phyloP scores from a whole-genome alignment of 2,888 invertebrate species.

The Frankliniella fusca region DNA sequence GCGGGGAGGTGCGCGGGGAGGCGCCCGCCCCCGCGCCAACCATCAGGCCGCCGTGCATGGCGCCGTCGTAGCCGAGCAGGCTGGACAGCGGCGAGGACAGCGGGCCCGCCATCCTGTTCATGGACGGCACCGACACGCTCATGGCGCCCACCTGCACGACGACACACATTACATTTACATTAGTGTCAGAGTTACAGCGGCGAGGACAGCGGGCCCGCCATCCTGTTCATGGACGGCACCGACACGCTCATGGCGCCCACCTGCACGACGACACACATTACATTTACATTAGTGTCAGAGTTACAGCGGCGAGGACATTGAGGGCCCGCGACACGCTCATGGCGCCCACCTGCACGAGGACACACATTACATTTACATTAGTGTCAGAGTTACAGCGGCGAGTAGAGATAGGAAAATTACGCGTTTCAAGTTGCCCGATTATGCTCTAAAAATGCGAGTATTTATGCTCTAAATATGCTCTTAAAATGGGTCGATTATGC shows the following conservation, averaged over 20 bases:
- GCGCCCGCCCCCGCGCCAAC: not conserved
- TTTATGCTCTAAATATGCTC: too few relatives aligned
- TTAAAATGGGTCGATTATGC: too few relatives aligned
- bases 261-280: not conserved
- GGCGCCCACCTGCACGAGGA: not conserved
- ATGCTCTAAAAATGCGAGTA: too few relatives aligned
- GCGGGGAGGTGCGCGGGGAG: constrained; percentile 1
- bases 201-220: constrained; percentile 7
- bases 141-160: not conserved
- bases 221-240: not conserved
- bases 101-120: not conserved
- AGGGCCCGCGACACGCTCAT: constrained; percentile 5
- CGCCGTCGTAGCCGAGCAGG: constrained; percentile 18
- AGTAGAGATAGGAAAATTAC: too few relatives aligned
- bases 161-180: not conserved
- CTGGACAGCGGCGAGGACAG: not conserved
- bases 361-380: not conserved
- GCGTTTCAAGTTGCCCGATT: too few relatives aligned
- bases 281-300: too few relatives aligned
- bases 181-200: too few relatives aligned
- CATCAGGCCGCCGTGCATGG: constrained; percentile 2
- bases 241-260: not conserved
- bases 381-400: too few relatives aligned
- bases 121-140: constrained; percentile 11
- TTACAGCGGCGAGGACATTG: not conserved